Base-by-base conservation (phyloP, 2,113 vertebrate genomes). In the Engraulis encrasicolus region DNA sequence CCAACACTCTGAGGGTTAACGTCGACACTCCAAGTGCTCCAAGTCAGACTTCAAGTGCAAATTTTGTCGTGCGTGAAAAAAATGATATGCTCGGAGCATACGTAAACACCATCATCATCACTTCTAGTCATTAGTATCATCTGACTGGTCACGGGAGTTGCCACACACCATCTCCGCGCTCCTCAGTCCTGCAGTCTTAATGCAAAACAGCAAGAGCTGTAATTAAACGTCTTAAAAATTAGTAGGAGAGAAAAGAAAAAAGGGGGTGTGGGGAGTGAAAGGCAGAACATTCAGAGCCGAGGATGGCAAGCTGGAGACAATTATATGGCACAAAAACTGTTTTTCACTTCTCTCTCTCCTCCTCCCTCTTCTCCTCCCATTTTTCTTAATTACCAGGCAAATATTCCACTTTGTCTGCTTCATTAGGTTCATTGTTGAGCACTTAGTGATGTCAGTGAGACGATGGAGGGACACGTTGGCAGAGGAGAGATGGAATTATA, bases 341-440 rank as follows among this genome's bases (percentile, higher is more conserved):
- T 74, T 15, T 74, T 14, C 91, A 92, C 91, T 88, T 90, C 91
- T 91, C 90, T 90, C 90, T 50, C 88, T 91, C 94, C 93, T 50
- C 91, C 89, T 92, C 89, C 88, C 91, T 93, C 93, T 50, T 90
- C 89, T 92, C 89, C 88, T 91, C 93, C 93, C 92, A 95, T 95
- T 94, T 94, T 92, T 95, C 93, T 93, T 95, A 94, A 95, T 95
- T 94, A 94, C 90, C 49, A 78, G 89, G 88, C 87, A 91, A 93
- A 93, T 92, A 92, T 92, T 91, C 91, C 87, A 83, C 86, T 82
- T 89, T 89, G 87, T 91, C 89, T 92, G 92, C 91, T 92, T 95
- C 94, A 95, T 95, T 95, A 94, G 88, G 85, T 90, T 90, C 89
- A 94, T 92, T 94, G 91, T 94, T 93, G 90, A 93, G 92, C 93